Percentiles rank a stretch among this genome's conserved stretches.
These are phyloP conservation scores for Syrmaticus mikado DNA, from an alignment of 2,113 vertebrate genomes.

Conservation along the genomic window DNA sequence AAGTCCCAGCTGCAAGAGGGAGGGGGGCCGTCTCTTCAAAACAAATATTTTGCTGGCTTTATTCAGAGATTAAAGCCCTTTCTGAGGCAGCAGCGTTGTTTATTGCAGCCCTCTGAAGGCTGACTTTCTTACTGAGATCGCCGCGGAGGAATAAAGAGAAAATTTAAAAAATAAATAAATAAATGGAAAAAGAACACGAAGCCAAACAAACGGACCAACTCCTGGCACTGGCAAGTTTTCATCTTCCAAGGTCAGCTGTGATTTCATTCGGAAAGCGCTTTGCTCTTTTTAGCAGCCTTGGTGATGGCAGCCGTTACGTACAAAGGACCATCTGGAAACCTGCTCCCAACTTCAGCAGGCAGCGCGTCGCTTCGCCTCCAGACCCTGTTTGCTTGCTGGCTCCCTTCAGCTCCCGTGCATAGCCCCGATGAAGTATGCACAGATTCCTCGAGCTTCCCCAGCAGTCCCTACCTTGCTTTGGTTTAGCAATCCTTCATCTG, in stretches of 20 bases:
- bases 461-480: not conserved
- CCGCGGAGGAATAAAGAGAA: not conserved
- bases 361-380: not conserved
- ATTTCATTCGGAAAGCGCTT: constrained; percentile 27
- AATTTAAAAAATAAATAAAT: not conserved
- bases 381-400: constrained; percentile 25
- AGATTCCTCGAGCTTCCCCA: not conserved
- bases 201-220: not conserved
- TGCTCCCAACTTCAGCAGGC: constrained; percentile 3
- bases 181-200: not conserved
- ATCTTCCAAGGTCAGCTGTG: constrained; percentile 52
- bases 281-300: constrained; percentile 55
- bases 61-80: not conserved
- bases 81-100: not conserved
- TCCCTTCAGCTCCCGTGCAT: not conserved
- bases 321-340: constrained; percentile 66
- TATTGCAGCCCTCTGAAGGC: not conserved
- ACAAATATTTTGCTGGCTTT: not conserved
- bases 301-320: constrained; percentile 18
- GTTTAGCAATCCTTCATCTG: not conserved
- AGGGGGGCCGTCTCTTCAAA: not conserved
- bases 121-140: not conserved
- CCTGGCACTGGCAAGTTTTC: constrained; percentile 14
- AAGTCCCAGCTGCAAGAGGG: not conserved
- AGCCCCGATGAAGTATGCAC: not conserved